A percentile compares a stretch with the other conserved stretches of the same genome.
Evolutionary conservation across 2,797 vertebrate genomes (phyloP).

Genomic region (Chaetodon trifasciatus): DNA sequence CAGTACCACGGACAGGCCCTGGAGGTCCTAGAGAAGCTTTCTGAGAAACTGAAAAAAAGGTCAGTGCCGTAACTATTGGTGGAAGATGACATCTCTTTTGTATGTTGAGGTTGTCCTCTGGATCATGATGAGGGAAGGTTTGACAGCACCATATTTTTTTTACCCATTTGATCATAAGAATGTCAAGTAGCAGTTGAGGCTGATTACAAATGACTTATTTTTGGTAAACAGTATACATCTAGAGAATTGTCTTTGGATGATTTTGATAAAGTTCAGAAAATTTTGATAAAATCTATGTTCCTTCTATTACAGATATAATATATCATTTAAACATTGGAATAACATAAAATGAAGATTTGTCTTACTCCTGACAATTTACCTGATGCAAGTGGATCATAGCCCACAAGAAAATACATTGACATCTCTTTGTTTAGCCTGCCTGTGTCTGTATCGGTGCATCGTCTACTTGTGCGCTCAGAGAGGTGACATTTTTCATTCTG

Average conservation of each 20-base stretch:
- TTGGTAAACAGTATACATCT: neutral
- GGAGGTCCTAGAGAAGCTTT: constrained; percentile 86
- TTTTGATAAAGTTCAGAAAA: neutral
- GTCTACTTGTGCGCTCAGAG: neutral
- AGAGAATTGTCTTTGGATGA: neutral
- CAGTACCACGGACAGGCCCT: constrained; percentile 93
- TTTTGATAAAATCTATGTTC: neutral
- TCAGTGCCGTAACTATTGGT: constrained; percentile 58
- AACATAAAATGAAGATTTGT: neutral
- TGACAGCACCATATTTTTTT: constrained; percentile 2
- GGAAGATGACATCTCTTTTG: constrained; percentile 23
- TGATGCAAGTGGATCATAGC: neutral
- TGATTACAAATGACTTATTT: neutral
- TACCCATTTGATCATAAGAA: constrained; percentile 9
- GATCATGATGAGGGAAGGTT: constrained; percentile 31
- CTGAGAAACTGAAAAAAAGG: constrained; percentile 74
- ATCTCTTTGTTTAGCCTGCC: neutral
- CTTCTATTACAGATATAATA: neutral
- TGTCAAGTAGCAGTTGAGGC: constrained; percentile 18
- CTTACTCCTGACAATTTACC: neutral
- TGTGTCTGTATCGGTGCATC: neutral
- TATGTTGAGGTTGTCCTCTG: constrained; percentile 39
- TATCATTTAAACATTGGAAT: neutral
- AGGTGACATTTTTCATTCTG: constrained; percentile 4
- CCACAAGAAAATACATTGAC: neutral